Evolutionary conservation across 1,140 invertebrate species (phyloP), one percentile per base, ranked within the genome.

Genomic region (Cydia splendana): DNA sequence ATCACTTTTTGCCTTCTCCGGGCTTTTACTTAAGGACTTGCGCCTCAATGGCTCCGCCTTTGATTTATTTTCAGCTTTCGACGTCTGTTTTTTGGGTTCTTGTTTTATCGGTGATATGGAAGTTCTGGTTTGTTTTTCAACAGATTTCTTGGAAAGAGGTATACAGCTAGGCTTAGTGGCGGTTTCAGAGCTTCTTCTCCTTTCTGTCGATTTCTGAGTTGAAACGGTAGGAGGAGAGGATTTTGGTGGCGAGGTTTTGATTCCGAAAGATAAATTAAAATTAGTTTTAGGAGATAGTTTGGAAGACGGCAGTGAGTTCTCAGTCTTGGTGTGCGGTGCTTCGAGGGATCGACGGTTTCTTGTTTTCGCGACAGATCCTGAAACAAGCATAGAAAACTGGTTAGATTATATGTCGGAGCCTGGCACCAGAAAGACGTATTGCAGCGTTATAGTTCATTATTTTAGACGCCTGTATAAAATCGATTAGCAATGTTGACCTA

Each of bases 221-320:
- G 85, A 77, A 77, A 81, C 75, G 57, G 80, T 86, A 62, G 77
- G 65, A 75, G 79, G 76, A 75, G 83, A 78, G 57, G 81, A 85
- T 79, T 91, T 91, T 62, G 83, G 82, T 62, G 84, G 76, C 76
- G 82, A 78, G 51, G 86, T 79, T 77, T 90, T 91, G 62, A 85
- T 87, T 79, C 89, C 90, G 77, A 89, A 89, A 77, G 89, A 80
- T 84, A 89, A 82, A 85, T 86, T 89, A 82, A 82, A 77, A 84
- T 82, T 85, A 87, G 65, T 86, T 87, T 89, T 92, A 82, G 87
- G 84, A 81, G 91, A 89, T 85, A 87, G 76, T 90, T 86, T 91
- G 85, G 91, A 91, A 91, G 91, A 90, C 87, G 87, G 85, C 84
- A 87, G 83, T 86, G 85, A 83, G 81, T 79, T 89, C 84, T 92